phyloP scores from a whole-genome alignment of 2,797 vertebrate genomes.

The Lagorchestes hirsutus region DNA sequence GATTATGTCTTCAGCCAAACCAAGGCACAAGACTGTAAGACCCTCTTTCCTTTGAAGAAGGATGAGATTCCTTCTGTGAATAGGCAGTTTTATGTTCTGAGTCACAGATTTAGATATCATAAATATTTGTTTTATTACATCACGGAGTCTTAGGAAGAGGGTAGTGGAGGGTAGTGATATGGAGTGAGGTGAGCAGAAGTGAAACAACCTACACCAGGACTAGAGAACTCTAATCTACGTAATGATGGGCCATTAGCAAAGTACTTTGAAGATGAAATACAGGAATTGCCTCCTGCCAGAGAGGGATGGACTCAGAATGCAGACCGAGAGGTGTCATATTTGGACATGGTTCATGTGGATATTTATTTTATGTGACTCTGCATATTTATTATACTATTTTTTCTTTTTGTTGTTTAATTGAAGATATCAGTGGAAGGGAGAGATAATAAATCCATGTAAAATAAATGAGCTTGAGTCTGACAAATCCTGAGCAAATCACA shows the following conservation, averaged over 20 bases:
- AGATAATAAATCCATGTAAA: neutral
- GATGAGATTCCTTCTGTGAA: slow-evolving; percentile 4
- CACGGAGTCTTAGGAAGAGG: neutral
- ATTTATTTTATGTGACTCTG: neutral
- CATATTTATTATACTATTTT: neutral
- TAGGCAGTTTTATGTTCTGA: neutral
- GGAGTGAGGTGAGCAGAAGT: neutral
- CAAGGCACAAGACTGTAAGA: neutral
- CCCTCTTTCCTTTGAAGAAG: neutral
- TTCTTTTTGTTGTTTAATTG: neutral
- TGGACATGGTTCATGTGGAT: neutral
- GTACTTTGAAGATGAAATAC: neutral
- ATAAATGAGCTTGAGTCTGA: neutral
- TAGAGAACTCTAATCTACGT: neutral
- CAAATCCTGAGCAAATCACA: neutral
- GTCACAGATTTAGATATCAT: neutral
- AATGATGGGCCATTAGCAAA: neutral
- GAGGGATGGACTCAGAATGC: neutral
- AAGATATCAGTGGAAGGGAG: neutral
- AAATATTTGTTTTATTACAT: neutral
- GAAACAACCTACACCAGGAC: neutral
- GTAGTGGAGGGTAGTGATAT: neutral
- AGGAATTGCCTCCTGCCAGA: neutral
- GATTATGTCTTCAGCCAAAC: neutral
- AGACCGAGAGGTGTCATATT: neutral